Evolutionary conservation across 2,888 invertebrate species (phyloP).

Genomic region (Scaptomyza caliginosa): DNA sequence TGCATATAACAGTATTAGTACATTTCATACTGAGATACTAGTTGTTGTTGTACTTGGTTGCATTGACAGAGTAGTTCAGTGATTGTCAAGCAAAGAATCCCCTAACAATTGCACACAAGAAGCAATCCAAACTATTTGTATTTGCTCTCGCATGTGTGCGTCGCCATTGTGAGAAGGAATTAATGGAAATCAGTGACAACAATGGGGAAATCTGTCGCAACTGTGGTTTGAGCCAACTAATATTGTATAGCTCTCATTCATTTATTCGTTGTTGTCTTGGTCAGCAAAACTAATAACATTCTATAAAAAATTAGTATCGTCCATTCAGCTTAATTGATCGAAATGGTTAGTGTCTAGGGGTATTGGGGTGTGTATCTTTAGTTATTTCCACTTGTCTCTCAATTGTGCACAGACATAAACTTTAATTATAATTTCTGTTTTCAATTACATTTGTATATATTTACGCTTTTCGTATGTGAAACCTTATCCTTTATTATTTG

Average conservation of each 20-base stretch:
- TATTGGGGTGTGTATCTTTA: not conserved
- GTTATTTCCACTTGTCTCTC: conserved; percentile 14
- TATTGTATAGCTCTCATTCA: conserved; percentile 11
- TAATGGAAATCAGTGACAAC: conserved; percentile 24
- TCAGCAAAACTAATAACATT: not conserved
- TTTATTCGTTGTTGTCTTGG: not conserved
- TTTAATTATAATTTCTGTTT: not conserved
- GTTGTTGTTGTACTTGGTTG: not conserved
- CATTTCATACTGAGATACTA: conserved; percentile 21
- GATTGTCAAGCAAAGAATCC: conserved; percentile 31
- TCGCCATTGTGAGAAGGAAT: conserved; percentile 27
- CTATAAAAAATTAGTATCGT: not conserved
- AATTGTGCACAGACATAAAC: conserved; percentile 46
- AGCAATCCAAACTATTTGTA: conserved; percentile 12
- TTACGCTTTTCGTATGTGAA: conserved; percentile 39
- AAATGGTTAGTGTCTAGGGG: not conserved
- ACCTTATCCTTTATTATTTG: conserved; percentile 10
- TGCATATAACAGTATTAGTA: conserved; percentile 14
- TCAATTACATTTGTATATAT: conserved; percentile 29
- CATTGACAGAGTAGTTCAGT: not conserved
- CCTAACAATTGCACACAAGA: conserved; percentile 40
- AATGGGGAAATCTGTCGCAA: conserved; percentile 17
- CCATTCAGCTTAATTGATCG: not conserved
- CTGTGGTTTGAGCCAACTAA: conserved; percentile 9
- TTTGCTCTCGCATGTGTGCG: conserved; percentile 33